Evolutionary conservation across 2,113 vertebrate species (phyloP).

Genomic region (Anguilla rostrata): DNA sequence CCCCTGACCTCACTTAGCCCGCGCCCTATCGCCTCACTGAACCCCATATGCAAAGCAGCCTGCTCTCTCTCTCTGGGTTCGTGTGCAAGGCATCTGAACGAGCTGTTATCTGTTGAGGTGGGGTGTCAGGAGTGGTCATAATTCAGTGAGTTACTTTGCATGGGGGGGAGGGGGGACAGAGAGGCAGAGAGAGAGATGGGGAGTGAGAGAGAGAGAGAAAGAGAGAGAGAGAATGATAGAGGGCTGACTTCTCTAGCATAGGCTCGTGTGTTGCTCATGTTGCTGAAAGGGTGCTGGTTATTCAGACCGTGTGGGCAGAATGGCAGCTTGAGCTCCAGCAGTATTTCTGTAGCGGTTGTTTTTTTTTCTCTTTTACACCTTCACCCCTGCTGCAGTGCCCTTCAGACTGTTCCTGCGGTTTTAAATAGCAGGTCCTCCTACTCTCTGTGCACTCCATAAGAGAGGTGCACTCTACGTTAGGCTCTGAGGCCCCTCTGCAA

Average conservation of each 20-base stretch:
- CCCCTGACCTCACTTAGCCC: no score
- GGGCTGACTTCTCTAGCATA: neutral
- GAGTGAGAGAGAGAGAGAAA: no score
- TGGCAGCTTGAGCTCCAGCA: neutral
- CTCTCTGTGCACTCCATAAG: neutral
- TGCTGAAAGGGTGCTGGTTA: neutral
- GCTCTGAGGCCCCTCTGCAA: neutral
- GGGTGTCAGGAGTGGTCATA: no score
- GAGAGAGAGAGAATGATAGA: no score
- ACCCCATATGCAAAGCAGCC: no score
- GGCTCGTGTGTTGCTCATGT: neutral
- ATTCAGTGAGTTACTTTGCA: no score
- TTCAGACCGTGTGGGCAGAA: neutral
- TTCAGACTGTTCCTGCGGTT: neutral
- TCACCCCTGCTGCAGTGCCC: neutral
- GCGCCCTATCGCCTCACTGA: no score
- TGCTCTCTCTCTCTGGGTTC: no score
- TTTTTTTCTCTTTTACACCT: neutral
- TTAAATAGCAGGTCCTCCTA: neutral
- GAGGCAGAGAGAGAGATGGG: no score
- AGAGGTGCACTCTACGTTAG: neutral
- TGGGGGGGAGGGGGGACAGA: no score
- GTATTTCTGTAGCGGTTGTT: neutral
- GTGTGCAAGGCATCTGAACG: no score
- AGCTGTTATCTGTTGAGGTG: no score